Conservation (phyloP, 2,888 invertebrate species). For the Allygus modestus region DNA sequence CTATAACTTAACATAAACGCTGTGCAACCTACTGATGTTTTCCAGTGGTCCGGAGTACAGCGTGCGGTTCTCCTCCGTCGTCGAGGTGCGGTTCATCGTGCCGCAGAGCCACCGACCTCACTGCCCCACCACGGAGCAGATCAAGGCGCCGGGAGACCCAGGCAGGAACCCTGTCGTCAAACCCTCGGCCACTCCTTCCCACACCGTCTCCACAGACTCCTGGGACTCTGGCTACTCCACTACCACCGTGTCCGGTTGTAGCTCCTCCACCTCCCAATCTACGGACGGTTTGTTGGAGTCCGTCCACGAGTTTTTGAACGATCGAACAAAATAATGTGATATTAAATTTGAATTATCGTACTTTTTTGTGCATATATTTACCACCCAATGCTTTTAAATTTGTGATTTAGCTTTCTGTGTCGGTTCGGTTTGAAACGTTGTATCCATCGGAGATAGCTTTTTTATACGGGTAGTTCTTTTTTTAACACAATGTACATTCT, state of each 20-base stretch:
- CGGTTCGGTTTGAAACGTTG: too few species aligned
- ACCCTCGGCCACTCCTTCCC: neutral
- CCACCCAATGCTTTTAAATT: too few species aligned
- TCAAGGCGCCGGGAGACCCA: neutral
- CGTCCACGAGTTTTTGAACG: neutral
- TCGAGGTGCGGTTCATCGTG: neutral
- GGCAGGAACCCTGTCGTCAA: constrained; percentile 18
- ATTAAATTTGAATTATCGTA: too few species aligned
- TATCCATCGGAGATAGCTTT: too few species aligned
- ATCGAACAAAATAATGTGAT: neutral
- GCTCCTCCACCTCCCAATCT: neutral
- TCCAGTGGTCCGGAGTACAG: too few species aligned
- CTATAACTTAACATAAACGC: too few species aligned
- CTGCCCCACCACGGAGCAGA: neutral
- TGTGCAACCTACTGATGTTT: too few species aligned
- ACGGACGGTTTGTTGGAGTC: neutral
- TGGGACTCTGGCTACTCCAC: neutral
- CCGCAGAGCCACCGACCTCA: neutral
- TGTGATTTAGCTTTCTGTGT: too few species aligned
- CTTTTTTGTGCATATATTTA: too few species aligned
- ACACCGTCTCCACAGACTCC: neutral
- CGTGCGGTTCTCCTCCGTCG: neutral
- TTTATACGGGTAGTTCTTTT: too few species aligned
- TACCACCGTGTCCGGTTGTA: neutral
- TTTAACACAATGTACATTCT: too few species aligned